phyloP scores from a whole-genome alignment of 1,140 invertebrate genomes.

The Formica exsecta region DNA sequence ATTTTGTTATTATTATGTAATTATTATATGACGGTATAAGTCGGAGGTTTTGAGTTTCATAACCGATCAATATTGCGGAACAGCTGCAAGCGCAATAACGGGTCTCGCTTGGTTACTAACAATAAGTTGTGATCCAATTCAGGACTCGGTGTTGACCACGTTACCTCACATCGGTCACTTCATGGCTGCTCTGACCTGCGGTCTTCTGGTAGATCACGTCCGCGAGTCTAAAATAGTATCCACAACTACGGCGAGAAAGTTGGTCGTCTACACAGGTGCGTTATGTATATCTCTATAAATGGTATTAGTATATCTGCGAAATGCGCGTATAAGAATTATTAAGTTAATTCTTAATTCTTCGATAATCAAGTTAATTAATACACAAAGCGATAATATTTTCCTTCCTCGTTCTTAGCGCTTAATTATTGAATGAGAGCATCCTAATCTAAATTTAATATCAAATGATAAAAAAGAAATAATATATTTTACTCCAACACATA shows the following conservation, averaged over 20 bases:
- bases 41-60: background rate
- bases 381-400: background rate
- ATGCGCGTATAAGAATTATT: constrained; percentile 2
- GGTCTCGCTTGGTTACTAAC: constrained; percentile 11
- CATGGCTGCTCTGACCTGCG: constrained; percentile 87
- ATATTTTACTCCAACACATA: no score
- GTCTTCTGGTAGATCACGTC: constrained; percentile 88
- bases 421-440: background rate
- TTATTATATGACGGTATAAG: background rate
- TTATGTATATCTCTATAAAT: background rate
- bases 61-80: constrained; percentile 26
- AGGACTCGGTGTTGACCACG: constrained; percentile 88
- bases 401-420: background rate
- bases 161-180: constrained; percentile 88
- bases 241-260: constrained; percentile 88
- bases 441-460: background rate
- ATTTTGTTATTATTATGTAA: background rate
- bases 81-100: constrained; percentile 1
- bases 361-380: background rate
- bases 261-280: constrained; percentile 88
- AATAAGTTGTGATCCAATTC: constrained; percentile 30
- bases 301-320: background rate
- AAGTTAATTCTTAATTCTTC: background rate
- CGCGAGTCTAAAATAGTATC: constrained; percentile 87
- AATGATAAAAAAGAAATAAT: no score